Evolutionary conservation across 2,888 invertebrate genomes (phyloP).

Genomic region (Stramonita haemastoma): DNA sequence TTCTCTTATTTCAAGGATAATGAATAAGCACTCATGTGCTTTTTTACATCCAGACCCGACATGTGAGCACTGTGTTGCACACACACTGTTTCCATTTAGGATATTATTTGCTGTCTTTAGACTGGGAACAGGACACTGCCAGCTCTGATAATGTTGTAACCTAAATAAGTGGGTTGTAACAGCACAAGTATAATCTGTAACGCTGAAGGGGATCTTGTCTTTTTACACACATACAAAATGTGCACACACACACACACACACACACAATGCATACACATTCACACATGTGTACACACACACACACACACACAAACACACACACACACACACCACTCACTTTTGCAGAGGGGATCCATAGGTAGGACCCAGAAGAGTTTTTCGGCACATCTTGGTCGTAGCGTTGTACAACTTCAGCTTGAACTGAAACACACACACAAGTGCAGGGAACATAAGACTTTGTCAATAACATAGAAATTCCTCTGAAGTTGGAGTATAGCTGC

Average conservation of each 20-base stretch:
- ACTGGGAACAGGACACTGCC: background rate
- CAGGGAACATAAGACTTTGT: conserved; percentile 72
- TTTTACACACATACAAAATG: background rate
- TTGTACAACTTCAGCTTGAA: conserved; percentile 85
- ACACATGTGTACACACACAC: background rate
- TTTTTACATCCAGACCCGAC: too few species aligned
- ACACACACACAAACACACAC: too few species aligned
- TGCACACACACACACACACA: background rate
- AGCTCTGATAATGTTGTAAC: background rate
- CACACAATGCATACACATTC: background rate
- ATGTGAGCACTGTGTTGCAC: too few species aligned
- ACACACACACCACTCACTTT: conserved; percentile 66
- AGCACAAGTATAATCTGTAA: too few species aligned
- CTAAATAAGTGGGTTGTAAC: too few species aligned
- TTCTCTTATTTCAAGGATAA: too few species aligned
- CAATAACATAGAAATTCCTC: background rate
- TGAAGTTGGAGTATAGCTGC: background rate
- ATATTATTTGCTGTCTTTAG: too few species aligned
- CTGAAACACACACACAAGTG: conserved; percentile 75
- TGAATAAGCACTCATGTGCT: too few species aligned
- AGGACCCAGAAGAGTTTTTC: conserved; percentile 84
- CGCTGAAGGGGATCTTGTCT: too few species aligned
- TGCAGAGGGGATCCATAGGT: conserved; percentile 83
- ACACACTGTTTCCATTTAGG: too few species aligned
- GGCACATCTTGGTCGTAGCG: conserved; percentile 82